Evolutionary conservation across 2,888 invertebrate species (phyloP), one percentile per base, ranked within the genome.

Genomic region (Hirtodrosophila duncani): DNA sequence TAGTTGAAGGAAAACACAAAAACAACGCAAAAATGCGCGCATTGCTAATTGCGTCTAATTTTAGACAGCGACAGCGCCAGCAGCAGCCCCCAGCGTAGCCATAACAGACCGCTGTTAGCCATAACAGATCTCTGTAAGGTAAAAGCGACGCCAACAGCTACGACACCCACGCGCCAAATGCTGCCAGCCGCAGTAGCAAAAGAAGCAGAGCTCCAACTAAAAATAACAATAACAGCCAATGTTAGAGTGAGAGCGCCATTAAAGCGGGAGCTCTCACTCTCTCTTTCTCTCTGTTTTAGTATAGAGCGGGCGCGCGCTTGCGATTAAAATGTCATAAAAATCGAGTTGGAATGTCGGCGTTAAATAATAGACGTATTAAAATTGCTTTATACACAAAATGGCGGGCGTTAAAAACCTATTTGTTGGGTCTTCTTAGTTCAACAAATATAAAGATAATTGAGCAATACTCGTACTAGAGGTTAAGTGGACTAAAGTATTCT

Each of bases 251-350:
- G 21, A 41, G 46, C 24, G 63, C 11, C 31, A 26, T 30, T 16
- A 43, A 23, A 30, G 27, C 20, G 37, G 43, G 14, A 49, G 50
- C 43, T 36, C 59, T 11, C 11, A 33, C 34, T 16, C 23, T 34
- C 38, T 17, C 5, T 24, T 7, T 20, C 21, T 23, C 2, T 8
- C 43, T 44, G 18, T 39, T 39, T 58, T 18, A 37, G 20, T 48
- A 14, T 36, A 49, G 39, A 37, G 29, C 9, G 62, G 34, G 61
- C 72, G 63, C 61, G 64, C 62, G 58, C 70, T 57, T 45, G 44
- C 72, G 80, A 68, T 77, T 77, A 81, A 77, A 77, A 60, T 55
- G 70, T 74, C 77, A 81, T 77, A 74, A 77, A 77, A 78, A 68
- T 68, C 64, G 80, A n/a, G n/a, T n/a, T n/a, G n/a, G n/a, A n/a